phyloP scores from a whole-genome alignment of 2,797 vertebrate species.

The Eptatretus atami region DNA sequence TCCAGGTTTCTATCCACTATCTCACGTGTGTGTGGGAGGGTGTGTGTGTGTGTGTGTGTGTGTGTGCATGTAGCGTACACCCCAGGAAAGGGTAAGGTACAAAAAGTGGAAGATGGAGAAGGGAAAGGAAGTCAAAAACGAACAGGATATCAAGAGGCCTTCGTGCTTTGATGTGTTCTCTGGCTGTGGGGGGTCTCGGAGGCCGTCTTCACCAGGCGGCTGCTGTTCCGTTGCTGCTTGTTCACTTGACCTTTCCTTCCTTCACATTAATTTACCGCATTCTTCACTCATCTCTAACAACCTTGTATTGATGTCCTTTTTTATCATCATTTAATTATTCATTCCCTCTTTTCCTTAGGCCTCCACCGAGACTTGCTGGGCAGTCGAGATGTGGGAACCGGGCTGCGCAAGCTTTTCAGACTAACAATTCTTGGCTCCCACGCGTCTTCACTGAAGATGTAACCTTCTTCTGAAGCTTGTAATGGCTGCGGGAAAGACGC shows the following conservation, averaged over 20 bases:
- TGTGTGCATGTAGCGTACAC: too few species aligned
- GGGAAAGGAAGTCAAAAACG: too few species aligned
- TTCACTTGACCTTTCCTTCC: too few species aligned
- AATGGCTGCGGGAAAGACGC: conserved; percentile 59
- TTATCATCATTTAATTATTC: neutral
- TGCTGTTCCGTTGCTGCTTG: too few species aligned
- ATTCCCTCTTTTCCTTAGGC: conserved; percentile 14
- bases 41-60: too few species aligned
- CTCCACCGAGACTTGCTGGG: conserved; percentile 57
- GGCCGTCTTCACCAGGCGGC: conserved; percentile 90
- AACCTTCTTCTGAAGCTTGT: conserved; percentile 72
- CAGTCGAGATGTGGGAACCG: conserved; percentile 95
- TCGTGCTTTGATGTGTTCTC: conserved; percentile 72
- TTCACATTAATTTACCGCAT: too few species aligned
- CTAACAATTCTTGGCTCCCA: conserved; percentile 56
- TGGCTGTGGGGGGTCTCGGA: conserved; percentile 74
- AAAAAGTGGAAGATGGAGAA: too few species aligned
- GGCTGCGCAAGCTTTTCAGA: conserved; percentile 69
- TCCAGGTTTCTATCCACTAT: too few species aligned
- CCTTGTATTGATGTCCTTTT: neutral
- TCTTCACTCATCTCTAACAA: too few species aligned
- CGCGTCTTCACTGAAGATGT: conserved; percentile 87
- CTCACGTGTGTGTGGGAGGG: too few species aligned
- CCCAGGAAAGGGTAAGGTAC: conserved; percentile 49
- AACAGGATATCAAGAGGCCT: conserved; percentile 27